phyloP scores from a whole-genome alignment of 2,113 vertebrate species.

The Seriola quinqueradiata region DNA sequence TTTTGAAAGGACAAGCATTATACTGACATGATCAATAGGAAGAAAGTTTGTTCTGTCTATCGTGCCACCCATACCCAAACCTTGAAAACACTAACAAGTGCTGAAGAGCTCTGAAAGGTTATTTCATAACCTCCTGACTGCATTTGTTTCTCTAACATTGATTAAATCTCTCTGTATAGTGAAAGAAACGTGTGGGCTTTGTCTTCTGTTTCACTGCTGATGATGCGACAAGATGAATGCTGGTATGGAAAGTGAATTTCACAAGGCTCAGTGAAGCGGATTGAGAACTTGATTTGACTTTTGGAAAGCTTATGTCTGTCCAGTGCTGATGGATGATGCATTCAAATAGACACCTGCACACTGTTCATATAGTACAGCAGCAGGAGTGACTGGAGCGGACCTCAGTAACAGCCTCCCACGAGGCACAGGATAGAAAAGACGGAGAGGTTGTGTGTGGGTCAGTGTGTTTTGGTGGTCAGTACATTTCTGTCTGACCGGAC shows the following conservation, averaged over 20 bases:
- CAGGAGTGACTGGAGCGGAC: background rate
- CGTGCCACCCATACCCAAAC: slow-evolving; percentile 10
- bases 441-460: slow-evolving; percentile 3
- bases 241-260: background rate
- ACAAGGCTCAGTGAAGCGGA: background rate
- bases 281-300: slow-evolving; percentile 3
- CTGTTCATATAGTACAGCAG: slow-evolving; percentile 11
- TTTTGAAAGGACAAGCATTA: background rate
- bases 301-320: slow-evolving; percentile 3
- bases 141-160: slow-evolving; percentile 68
- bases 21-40: slow-evolving; percentile 39
- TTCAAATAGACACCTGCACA: slow-evolving; percentile 18
- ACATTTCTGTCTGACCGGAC: background rate
- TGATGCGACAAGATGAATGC: background rate
- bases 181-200: slow-evolving; percentile 16
- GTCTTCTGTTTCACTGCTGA: slow-evolving; percentile 9
- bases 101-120: slow-evolving; percentile 15
- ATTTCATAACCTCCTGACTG: slow-evolving; percentile 56
- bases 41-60: slow-evolving; percentile 17
- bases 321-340: background rate
- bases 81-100: slow-evolving; percentile 58
- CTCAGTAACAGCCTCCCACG: slow-evolving; percentile 11
- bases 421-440: background rate
- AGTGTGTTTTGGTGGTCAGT: slow-evolving; percentile 8
- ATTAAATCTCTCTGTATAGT: slow-evolving; percentile 69